A percentile compares a stretch with the other conserved stretches of the same genome.
phyloP scores from a whole-genome alignment of 2,113 vertebrate species.

The Petaurus breviceps region DNA sequence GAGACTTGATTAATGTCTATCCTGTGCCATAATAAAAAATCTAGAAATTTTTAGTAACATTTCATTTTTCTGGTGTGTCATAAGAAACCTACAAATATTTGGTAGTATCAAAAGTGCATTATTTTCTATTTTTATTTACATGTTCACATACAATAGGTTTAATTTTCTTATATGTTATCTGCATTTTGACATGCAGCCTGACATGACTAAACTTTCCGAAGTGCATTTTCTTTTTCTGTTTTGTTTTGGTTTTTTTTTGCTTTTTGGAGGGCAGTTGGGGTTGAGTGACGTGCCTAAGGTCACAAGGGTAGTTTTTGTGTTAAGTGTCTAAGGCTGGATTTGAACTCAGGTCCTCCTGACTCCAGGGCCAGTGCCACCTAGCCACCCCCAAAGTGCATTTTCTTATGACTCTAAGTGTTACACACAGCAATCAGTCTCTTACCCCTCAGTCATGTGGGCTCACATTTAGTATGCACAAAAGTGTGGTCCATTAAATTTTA shows the following conservation, averaged over 20 bases:
- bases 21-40: constrained; percentile 30
- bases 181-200: constrained; percentile 55
- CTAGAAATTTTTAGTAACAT: neutral
- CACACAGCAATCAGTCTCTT: neutral
- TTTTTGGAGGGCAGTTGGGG: no score
- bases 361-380: no score
- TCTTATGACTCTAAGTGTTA: constrained; percentile 10
- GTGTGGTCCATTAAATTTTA: constrained; percentile 6
- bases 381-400: neutral
- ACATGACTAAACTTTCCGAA: constrained; percentile 35
- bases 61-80: neutral
- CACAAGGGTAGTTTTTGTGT: no score
- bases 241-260: no score
- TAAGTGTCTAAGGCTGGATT: no score
- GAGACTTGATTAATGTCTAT: constrained; percentile 39
- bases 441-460: neutral
- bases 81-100: neutral
- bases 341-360: no score
- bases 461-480: neutral
- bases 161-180: constrained; percentile 57
- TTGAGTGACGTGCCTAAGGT: no score
- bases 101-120: constrained; percentile 17
- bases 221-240: neutral
- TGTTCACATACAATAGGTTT: constrained; percentile 18
- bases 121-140: neutral